phyloP scores from a whole-genome alignment of 2,888 invertebrate genomes.

The Sphaeridia pumilis region DNA sequence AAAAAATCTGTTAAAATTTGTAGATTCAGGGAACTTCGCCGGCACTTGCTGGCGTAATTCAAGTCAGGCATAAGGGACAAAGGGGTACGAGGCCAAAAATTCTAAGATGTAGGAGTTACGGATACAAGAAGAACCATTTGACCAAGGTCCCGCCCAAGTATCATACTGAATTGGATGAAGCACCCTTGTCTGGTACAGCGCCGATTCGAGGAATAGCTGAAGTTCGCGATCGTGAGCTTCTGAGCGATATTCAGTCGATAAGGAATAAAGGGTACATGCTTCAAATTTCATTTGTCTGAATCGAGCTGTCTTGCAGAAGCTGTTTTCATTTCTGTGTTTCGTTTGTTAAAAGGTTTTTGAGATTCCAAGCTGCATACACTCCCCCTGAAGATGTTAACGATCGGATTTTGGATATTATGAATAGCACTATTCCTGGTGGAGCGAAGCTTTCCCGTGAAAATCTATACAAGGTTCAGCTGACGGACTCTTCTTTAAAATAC shows the following conservation, averaged over 20 bases:
- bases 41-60: no score
- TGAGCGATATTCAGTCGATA: constrained; percentile 22
- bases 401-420: constrained; percentile 52
- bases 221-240: constrained; percentile 19
- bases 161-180: no score
- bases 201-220: constrained; percentile 13
- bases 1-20: no score
- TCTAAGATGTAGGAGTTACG: no score
- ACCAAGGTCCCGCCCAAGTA: no score
- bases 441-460: constrained; percentile 4
- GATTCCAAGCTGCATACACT: constrained; percentile 59
- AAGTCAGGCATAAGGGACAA: no score
- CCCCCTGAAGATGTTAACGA: constrained; percentile 56
- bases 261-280: constrained; percentile 28
- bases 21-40: no score
- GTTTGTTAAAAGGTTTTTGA: constrained; percentile 53
- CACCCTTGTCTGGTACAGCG: constrained; percentile 19
- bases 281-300: background rate
- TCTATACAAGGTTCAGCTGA: constrained; percentile 36
- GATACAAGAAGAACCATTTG: no score
- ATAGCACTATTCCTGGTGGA: constrained; percentile 27
- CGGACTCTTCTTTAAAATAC: constrained; percentile 49
- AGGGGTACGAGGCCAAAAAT: no score
- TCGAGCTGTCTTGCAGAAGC: background rate
- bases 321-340: background rate